phyloP scores from a whole-genome alignment of 1,140 invertebrate genomes.

The Cylas formicarius region DNA sequence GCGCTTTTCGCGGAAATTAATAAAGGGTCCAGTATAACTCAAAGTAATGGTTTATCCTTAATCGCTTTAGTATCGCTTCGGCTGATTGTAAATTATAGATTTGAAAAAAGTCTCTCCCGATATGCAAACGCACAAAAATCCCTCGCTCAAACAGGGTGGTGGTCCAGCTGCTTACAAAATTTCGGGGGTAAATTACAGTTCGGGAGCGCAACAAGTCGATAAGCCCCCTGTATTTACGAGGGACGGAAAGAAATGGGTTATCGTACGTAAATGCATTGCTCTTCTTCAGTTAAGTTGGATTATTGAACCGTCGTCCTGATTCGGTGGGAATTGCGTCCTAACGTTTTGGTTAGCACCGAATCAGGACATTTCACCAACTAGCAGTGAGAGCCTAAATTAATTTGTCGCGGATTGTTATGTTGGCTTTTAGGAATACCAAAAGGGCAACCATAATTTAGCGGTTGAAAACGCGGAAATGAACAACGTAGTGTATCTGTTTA shows the following conservation, averaged over 20 bases:
- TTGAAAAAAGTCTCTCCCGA: conserved; percentile 93
- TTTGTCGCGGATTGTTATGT: too few species aligned
- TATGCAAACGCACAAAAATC: conserved; percentile 99
- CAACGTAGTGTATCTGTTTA: conserved; percentile 95
- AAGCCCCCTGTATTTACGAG: conserved; percentile 78
- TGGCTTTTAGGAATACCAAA: conserved; percentile 75
- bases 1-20: conserved; percentile 92
- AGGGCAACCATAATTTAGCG: conserved; percentile 70
- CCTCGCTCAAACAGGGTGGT: conserved; percentile 70
- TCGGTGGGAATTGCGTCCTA: too few species aligned
- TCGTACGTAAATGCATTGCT: conserved; percentile 51
- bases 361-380: too few species aligned
- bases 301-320: too few species aligned
- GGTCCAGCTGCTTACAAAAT: conserved; percentile 74
- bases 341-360: too few species aligned
- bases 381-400: too few species aligned
- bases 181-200: conserved; percentile 36
- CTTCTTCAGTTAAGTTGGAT: too few species aligned
- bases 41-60: too few species aligned
- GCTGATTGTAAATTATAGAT: conserved; percentile 39
- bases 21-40: conserved; percentile 85
- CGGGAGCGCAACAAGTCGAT: conserved; percentile 34
- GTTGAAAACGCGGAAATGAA: conserved; percentile 91
- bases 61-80: background rate
- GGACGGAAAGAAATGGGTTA: conserved; percentile 94